Percentiles rank a stretch among this genome's conserved stretches.
phyloP scores from a whole-genome alignment of 1,140 invertebrate genomes.

The Triops cancriformis region DNA sequence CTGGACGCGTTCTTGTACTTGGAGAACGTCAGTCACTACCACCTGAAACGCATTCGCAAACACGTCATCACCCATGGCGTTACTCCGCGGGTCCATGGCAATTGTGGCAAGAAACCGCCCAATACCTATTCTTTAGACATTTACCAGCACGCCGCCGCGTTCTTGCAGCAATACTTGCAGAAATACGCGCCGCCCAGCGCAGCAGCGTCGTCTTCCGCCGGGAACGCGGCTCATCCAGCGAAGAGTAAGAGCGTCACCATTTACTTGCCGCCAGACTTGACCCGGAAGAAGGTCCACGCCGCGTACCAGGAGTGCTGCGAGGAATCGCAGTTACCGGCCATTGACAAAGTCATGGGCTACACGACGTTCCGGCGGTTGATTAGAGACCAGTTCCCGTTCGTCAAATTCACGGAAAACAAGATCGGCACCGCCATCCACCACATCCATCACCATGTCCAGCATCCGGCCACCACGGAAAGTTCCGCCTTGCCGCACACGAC shows the following conservation, averaged over 20 bases:
- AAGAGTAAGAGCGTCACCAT: conserved; percentile 40
- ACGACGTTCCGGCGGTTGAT: conserved; percentile 68
- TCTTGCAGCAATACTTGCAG: conserved; percentile 59
- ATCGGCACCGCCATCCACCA: conserved; percentile 26
- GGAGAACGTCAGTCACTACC: conserved; percentile 70
- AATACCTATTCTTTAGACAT: conserved; percentile 69
- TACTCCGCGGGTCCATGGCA: conserved; percentile 63
- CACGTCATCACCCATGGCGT: conserved; percentile 69
- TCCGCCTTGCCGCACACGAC: too few relatives aligned
- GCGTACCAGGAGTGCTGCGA: conserved; percentile 46
- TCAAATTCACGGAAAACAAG: conserved; percentile 51
- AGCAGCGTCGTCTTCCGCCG: too few relatives aligned
- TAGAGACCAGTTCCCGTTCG: conserved; percentile 68
- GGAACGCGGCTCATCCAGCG: conserved; percentile 36
- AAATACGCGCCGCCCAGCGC: conserved; percentile 43
- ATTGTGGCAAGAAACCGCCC: conserved; percentile 64
- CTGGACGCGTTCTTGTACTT: conserved; percentile 68
- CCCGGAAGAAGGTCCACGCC: conserved; percentile 61
- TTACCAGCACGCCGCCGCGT: conserved; percentile 64
- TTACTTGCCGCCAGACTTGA: conserved; percentile 57
- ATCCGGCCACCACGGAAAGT: neutral
- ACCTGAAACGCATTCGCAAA: conserved; percentile 64
- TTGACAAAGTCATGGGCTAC: conserved; percentile 63
- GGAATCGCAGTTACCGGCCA: neutral
- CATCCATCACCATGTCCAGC: neutral